Evolutionary conservation across 2,113 vertebrate genomes (phyloP), one percentile per base, ranked within the genome.

Genomic region (Mustela lutreola): DNA sequence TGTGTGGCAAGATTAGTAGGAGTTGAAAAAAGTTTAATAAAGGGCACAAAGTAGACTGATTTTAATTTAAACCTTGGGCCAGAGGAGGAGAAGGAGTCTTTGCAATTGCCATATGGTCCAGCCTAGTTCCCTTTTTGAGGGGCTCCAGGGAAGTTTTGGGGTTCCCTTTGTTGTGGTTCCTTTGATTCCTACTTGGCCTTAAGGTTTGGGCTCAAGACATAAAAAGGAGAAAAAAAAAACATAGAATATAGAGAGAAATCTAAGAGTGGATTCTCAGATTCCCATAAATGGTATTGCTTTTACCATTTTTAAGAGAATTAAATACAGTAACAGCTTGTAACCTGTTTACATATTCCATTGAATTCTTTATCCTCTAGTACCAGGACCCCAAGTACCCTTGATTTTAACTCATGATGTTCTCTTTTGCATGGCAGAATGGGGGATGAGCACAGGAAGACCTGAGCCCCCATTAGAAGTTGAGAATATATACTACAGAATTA

Each of bases 11-110:
- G 73, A 89, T 82, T 93, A 81, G 22, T 73, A 42, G 85, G 58
- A 94, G 48, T 86, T 82, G 76, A 91, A 70, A 80, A 71, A 73
- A 73, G 50, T 70, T 96, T 89, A 93, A 90, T 84, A 91, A 89
- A 58, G 58, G 92, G n/a, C 80, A 63, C 48, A 96, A 82, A 91
- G 76, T 31, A 92, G 45, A 83, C 45, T 87, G 92, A 95, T 96
- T 95, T 91, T 73, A 63, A 6, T 73, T 95, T 96, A 91, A 86
- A 71, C 11, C 21, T 39, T 71, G 60, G 42, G 3, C 21, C 70
- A 78, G 48, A 81, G 22, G 2, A 63, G 26, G 65, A 85, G 60
- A 86, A 91, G 95, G n/a, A 82, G 39, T 70, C 50, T 86, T 89
- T 91, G n/a, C 31, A 58, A 56, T 89, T 95, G 95, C 60, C 45